Conservation (phyloP, 2,113 vertebrate species). For the Globicephala melas region DNA sequence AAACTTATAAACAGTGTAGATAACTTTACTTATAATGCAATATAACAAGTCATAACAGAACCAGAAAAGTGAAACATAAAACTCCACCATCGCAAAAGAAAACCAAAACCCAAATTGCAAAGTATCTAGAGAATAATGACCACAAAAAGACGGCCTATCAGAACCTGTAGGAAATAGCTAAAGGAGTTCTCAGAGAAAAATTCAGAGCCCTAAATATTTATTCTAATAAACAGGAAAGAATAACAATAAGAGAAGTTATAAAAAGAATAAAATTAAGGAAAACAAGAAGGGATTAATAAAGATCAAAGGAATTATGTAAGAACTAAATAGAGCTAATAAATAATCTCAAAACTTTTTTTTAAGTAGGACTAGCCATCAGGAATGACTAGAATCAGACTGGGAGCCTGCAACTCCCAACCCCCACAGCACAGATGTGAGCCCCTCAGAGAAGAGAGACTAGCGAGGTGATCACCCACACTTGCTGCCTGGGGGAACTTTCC, state of each 20-base stretch:
- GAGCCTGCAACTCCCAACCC: fast-evolving
- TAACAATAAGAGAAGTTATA: background rate
- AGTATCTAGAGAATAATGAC: background rate
- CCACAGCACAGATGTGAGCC: background rate
- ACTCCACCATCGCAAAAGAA: background rate
- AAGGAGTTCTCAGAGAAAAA: background rate
- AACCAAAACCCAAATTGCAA: background rate
- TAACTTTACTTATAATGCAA: slow-evolving; percentile 1
- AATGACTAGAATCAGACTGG: background rate
- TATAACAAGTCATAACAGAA: background rate
- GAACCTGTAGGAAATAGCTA: background rate
- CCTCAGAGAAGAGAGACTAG: background rate
- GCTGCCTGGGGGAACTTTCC: background rate
- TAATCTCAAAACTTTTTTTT: background rate
- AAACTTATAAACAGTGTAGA: background rate
- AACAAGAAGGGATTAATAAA: background rate
- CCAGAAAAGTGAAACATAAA: background rate
- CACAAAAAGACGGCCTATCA: background rate
- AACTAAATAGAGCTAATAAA: background rate
- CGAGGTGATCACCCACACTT: background rate
- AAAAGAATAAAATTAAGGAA: background rate
- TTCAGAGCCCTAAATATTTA: background rate
- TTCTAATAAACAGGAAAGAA: background rate
- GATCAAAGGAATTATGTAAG: background rate
- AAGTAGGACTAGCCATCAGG: background rate